Evolutionary conservation across 2,113 vertebrate genomes (phyloP).

Genomic region (Odontesthes bonariensis): DNA sequence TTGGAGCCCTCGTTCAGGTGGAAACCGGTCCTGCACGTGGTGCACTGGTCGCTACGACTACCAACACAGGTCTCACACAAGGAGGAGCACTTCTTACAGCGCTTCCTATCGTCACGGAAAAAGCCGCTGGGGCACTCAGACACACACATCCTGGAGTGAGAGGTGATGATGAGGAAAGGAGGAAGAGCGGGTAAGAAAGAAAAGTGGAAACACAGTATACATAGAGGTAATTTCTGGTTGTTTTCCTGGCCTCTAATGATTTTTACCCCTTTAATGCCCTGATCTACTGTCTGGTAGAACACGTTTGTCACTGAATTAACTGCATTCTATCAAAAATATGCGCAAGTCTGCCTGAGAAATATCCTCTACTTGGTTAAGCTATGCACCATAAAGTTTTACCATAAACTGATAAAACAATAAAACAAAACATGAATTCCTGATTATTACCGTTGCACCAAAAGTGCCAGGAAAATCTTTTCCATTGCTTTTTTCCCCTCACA

Average conservation of each 20-base stretch:
- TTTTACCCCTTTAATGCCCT: no score
- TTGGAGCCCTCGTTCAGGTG: slow-evolving; percentile 92
- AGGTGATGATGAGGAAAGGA: slow-evolving; percentile 1
- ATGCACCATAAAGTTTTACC: no score
- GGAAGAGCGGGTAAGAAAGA: not conserved
- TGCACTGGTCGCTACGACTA: slow-evolving; percentile 93
- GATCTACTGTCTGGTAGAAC: no score
- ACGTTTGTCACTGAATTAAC: no score
- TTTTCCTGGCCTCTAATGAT: not conserved
- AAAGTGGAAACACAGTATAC: not conserved
- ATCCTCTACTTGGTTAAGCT: no score
- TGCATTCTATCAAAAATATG: no score
- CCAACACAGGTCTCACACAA: slow-evolving; percentile 94
- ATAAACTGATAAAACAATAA: no score
- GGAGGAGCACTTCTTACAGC: slow-evolving; percentile 95
- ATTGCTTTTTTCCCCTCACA: not conserved
- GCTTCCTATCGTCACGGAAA: slow-evolving; percentile 94
- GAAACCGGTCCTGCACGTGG: slow-evolving; percentile 90
- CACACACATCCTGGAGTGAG: slow-evolving; percentile 90
- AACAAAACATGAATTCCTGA: no score
- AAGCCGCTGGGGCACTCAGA: slow-evolving; percentile 93
- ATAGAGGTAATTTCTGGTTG: no score
- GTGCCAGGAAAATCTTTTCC: no score
- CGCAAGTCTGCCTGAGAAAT: no score
- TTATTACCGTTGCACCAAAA: no score